Percentiles rank a stretch among this genome's conserved stretches.
Conservation (phyloP, 2,888 invertebrate genomes). For the Acanthopleura granulata region DNA sequence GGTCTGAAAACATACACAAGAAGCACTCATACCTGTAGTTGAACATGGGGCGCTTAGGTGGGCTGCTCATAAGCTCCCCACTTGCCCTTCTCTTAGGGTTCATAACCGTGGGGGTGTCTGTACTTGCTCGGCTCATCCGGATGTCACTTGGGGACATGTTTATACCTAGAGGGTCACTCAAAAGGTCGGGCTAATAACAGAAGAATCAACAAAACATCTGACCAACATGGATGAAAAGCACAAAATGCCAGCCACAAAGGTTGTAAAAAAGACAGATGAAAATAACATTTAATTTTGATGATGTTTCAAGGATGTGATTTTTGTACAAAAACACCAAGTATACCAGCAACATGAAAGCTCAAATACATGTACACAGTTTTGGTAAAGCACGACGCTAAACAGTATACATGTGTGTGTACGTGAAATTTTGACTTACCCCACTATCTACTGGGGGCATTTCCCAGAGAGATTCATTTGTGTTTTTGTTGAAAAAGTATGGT, state of each 20-base stretch:
- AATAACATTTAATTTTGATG: no score
- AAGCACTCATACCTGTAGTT: constrained; percentile 76
- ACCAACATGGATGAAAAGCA: constrained; percentile 13
- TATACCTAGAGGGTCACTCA: constrained; percentile 73
- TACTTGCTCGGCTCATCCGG: constrained; percentile 52
- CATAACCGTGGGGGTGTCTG: constrained; percentile 52
- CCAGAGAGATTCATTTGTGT: constrained; percentile 97
- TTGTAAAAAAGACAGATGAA: no score
- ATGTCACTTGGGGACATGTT: constrained; percentile 39
- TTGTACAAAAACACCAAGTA: no score
- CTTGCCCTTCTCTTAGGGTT: constrained; percentile 82
- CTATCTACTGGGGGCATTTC: constrained; percentile 83
- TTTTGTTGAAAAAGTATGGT: constrained; percentile 96
- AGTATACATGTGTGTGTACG: no score
- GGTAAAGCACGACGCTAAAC: no score
- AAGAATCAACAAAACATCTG: constrained; percentile 17
- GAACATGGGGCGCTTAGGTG: constrained; percentile 81
- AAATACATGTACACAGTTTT: no score
- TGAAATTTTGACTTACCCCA: constrained; percentile 15
- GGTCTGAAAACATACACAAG: no score
- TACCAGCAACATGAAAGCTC: no score
- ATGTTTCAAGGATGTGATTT: no score
- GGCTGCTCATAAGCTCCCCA: constrained; percentile 79
- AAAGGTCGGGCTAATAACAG: constrained; percentile 82
- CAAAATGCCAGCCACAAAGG: background rate